Percentiles rank a stretch among this genome's conserved stretches.
Conservation (phyloP, 2,797 vertebrate genomes). For the Menidia menidia region DNA sequence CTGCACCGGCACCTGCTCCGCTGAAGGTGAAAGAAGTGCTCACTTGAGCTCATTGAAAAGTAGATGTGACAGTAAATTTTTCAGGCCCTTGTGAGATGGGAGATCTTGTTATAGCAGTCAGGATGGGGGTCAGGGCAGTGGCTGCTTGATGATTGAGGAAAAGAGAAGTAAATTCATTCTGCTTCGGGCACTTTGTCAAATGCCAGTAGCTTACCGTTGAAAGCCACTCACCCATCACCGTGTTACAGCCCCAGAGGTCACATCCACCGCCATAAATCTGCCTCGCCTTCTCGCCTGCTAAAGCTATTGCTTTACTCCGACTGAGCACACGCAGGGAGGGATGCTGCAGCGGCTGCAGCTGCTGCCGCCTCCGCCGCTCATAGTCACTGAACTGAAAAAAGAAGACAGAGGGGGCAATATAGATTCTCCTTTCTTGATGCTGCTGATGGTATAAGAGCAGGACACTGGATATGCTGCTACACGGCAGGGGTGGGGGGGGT, state of each 20-base stretch:
- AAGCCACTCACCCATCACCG: slow-evolving; percentile 99
- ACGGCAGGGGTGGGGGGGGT: slow-evolving; percentile 6
- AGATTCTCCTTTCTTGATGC: slow-evolving; percentile 65
- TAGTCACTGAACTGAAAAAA: slow-evolving; percentile 72
- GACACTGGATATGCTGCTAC: slow-evolving; percentile 40
- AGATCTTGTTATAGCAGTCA: slow-evolving; percentile 99
- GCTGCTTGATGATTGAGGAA: slow-evolving; percentile 99
- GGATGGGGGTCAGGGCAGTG: slow-evolving; percentile 98
- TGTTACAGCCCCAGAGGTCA: slow-evolving; percentile 99
- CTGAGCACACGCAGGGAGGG: slow-evolving; percentile 64
- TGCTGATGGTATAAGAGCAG: slow-evolving; percentile 57
- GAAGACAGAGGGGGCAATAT: slow-evolving; percentile 56
- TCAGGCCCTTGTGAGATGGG: slow-evolving; percentile 93
- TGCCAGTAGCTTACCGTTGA: slow-evolving; percentile 99
- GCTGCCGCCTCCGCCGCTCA: slow-evolving; percentile 32
- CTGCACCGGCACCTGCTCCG: slow-evolving; percentile 76
- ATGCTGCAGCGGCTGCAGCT: slow-evolving; percentile 64
- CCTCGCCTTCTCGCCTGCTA: slow-evolving; percentile 82
- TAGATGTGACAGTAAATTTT: slow-evolving; percentile 98
- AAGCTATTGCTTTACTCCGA: slow-evolving; percentile 86
- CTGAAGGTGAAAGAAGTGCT: slow-evolving; percentile 98
- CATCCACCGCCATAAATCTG: slow-evolving; percentile 93
- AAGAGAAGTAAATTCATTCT: slow-evolving; percentile 99
- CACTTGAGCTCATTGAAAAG: slow-evolving; percentile 95
- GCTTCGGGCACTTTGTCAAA: slow-evolving; percentile 99